These are phyloP conservation scores for Nansenia antarctica DNA, from an alignment of 2,113 vertebrate species.

Conservation along the genomic window DNA sequence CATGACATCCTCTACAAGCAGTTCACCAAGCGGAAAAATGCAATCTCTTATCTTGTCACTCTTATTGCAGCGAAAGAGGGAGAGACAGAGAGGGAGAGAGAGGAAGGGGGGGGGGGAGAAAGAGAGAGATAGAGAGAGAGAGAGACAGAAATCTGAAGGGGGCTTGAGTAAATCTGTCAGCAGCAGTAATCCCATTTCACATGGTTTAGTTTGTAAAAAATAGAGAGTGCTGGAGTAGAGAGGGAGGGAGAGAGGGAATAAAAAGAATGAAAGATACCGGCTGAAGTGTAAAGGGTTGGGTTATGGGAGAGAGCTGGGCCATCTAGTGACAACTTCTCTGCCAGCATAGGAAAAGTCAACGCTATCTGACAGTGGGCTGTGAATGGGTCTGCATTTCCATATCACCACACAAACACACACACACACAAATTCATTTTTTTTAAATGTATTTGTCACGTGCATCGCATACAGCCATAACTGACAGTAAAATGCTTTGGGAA, in stretches of 20 bases:
- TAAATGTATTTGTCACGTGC: no score
- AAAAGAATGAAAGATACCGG: background rate
- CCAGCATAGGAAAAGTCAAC: no score
- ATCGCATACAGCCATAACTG: no score
- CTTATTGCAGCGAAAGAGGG: constrained; percentile 20
- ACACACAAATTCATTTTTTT: no score
- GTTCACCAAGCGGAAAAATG: constrained; percentile 54
- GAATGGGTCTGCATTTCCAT: no score
- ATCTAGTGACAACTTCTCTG: no score
- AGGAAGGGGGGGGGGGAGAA: background rate
- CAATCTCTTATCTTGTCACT: constrained; percentile 71
- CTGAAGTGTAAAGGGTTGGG: background rate
- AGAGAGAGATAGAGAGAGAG: background rate
- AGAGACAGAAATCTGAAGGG: background rate
- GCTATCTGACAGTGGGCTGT: no score
- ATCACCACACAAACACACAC: no score
- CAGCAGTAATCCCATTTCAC: constrained; percentile 39
- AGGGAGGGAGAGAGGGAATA: background rate
- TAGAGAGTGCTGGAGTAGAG: constrained; percentile 26
- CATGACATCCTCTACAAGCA: constrained; percentile 57
- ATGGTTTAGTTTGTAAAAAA: constrained; percentile 44
- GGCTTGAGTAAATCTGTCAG: constrained; percentile 45
- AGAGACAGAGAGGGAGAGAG: background rate
- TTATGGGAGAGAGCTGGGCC: background rate
- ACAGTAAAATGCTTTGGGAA: no score